These are phyloP conservation scores for Actinia tenebrosa DNA, from an alignment of 64 coral and sea anemone genomes.

Conservation along the genomic window DNA sequence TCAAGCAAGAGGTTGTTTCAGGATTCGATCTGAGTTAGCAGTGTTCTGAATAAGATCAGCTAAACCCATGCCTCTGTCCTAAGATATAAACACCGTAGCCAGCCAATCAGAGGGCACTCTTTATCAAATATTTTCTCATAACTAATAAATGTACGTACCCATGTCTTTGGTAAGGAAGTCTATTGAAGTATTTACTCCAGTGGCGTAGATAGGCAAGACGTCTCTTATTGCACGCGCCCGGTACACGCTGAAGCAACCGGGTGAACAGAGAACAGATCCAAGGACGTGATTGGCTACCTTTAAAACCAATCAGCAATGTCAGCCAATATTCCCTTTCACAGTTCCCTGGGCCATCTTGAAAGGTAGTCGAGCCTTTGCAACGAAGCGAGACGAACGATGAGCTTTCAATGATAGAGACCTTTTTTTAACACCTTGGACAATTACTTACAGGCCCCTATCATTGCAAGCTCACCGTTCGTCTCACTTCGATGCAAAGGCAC, in stretches of 20 bases:
- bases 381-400: not conserved
- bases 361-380: too few relatives aligned
- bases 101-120: too few relatives aligned
- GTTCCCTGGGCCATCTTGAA: too few relatives aligned
- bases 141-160: slow-evolving; percentile 29
- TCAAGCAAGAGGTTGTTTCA: too few relatives aligned
- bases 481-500: too few relatives aligned
- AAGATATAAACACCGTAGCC: too few relatives aligned
- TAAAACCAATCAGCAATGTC: not conserved
- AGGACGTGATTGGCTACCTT: slow-evolving; percentile 96
- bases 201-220: slow-evolving; percentile 77
- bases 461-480: too few relatives aligned
- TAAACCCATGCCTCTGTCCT: too few relatives aligned
- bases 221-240: slow-evolving; percentile 77
- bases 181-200: slow-evolving; percentile 50
- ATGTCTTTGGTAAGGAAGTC: slow-evolving; percentile 95
- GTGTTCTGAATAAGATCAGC: too few relatives aligned
- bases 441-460: too few relatives aligned
- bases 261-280: slow-evolving; percentile 91
- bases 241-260: slow-evolving; percentile 95
- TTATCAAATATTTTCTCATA: not conserved
- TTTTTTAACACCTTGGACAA: too few relatives aligned
- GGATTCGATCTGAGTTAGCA: too few relatives aligned
- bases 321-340: not conserved
- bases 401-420: not conserved